Conservation (phyloP, 2,888 invertebrate genomes). For the Thera britannica region DNA sequence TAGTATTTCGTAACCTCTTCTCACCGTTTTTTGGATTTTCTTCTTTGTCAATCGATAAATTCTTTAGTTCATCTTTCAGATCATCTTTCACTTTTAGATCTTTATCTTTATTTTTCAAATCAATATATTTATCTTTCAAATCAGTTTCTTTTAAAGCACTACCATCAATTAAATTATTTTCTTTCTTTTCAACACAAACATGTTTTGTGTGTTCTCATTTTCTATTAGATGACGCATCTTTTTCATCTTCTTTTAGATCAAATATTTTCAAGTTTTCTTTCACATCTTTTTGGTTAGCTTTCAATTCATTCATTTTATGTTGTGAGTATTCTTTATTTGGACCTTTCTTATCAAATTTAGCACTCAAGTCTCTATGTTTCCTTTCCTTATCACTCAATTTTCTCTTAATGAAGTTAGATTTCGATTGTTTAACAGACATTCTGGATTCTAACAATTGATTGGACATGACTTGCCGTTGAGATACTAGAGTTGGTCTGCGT, state of each 20-base stretch:
- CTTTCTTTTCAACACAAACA: neutral
- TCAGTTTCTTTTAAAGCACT: neutral
- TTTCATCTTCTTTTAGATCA: neutral
- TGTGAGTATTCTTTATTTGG: neutral
- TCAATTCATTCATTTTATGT: neutral
- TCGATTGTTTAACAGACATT: conserved; percentile 3
- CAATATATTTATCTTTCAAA: neutral
- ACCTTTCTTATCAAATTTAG: neutral
- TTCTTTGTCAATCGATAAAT: neutral
- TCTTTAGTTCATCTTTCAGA: neutral
- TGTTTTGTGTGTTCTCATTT: neutral
- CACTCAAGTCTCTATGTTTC: neutral
- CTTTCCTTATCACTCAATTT: neutral
- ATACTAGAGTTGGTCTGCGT: conserved; percentile 70
- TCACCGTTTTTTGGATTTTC: neutral
- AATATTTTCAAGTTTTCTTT: neutral
- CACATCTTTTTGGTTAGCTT: neutral
- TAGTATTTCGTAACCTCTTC: neutral
- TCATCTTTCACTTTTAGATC: neutral
- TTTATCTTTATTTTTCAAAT: neutral
- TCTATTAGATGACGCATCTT: neutral
- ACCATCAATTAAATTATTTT: neutral
- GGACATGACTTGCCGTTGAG: conserved; percentile 54
- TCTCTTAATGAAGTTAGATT: neutral
- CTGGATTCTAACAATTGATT: conserved; percentile 40